Percentiles rank a stretch among this genome's conserved stretches.
phyloP scores from a whole-genome alignment of 2,113 vertebrate genomes.

The Seriola quinqueradiata region DNA sequence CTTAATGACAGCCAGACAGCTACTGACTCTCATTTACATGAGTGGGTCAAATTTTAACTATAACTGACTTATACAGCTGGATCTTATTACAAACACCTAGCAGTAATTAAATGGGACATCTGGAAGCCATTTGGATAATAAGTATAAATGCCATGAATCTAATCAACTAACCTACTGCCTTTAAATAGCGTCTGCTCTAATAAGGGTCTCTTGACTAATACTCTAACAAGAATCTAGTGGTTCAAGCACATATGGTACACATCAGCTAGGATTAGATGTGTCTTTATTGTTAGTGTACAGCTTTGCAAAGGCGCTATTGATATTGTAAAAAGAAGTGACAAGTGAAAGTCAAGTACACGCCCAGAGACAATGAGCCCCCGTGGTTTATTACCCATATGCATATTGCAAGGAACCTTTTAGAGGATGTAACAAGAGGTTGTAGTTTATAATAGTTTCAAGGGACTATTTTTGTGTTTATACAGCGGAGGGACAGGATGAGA shows the following conservation, averaged over 20 bases:
- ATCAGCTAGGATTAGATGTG: conserved; percentile 31
- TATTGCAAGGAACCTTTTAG: background rate
- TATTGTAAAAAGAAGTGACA: conserved; percentile 10
- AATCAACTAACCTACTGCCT: conserved; percentile 46
- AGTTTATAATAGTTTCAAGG: background rate
- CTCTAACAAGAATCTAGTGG: background rate
- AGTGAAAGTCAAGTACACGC: background rate
- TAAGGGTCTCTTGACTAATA: conserved; percentile 17
- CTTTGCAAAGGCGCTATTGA: conserved; percentile 8
- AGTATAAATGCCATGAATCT: conserved; percentile 37
- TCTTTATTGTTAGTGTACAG: conserved; percentile 7
- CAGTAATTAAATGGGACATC: conserved; percentile 43
- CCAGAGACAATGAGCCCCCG: background rate
- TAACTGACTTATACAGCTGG: conserved; percentile 40
- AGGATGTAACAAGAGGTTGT: background rate
- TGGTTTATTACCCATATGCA: conserved; percentile 7
- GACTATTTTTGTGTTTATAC: background rate
- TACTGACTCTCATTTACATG: conserved; percentile 22
- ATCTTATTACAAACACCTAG: conserved; percentile 42
- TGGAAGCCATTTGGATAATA: conserved; percentile 50
- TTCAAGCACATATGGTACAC: conserved; percentile 42
- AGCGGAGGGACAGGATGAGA: background rate
- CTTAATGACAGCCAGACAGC: conserved; percentile 10
- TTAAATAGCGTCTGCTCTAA: conserved; percentile 38
- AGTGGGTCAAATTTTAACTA: conserved; percentile 12